phyloP scores from a whole-genome alignment of 1,140 invertebrate species.

The Meloidogyne hapla region DNA sequence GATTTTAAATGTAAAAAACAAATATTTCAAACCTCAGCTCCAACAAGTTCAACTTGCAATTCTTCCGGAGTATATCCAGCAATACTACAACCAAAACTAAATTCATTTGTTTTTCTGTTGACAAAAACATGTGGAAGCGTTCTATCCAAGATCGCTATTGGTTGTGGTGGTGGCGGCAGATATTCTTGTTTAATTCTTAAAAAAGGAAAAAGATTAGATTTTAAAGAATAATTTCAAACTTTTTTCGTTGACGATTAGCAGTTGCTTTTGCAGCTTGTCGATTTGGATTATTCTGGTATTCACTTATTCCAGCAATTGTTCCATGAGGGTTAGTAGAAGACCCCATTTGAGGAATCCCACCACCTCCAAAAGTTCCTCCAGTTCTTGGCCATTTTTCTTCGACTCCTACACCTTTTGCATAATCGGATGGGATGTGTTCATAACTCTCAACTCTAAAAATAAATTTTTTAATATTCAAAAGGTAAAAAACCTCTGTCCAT shows the following conservation, averaged over 20 bases:
- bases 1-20: neutral
- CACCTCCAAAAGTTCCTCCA: neutral
- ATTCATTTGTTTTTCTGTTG: neutral
- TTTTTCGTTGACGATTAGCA: neutral
- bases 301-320: neutral
- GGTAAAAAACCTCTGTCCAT: neutral
- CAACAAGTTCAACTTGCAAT: neutral
- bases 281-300: neutral
- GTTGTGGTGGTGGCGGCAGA: neutral
- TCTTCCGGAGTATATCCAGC: neutral
- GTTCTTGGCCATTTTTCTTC: neutral
- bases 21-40: neutral
- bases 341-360: neutral
- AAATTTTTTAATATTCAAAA: neutral
- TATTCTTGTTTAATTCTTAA: neutral
- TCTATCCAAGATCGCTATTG: neutral
- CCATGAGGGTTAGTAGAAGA: neutral
- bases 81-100: constrained; percentile 1
- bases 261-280: neutral
- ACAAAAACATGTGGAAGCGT: constrained; percentile 2
- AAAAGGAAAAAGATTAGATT: neutral
- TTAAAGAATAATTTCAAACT: neutral
- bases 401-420: neutral
- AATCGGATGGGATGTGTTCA: neutral
- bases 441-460: constrained; percentile 1